Base-by-base conservation (phyloP, 2,113 vertebrate genomes). In the Quiscalus mexicanus region DNA sequence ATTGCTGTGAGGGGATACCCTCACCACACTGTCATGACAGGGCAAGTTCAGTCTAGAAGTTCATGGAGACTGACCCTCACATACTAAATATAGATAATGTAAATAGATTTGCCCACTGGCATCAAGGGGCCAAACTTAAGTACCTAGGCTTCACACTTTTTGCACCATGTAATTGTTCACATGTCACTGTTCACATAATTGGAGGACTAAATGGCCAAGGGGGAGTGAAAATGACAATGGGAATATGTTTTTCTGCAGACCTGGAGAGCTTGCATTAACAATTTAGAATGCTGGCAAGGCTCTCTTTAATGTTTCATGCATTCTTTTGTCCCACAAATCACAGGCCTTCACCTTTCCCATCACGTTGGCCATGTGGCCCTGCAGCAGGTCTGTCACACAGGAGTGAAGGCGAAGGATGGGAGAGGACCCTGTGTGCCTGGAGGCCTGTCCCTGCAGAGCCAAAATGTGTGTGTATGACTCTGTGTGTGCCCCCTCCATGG, bases 291-390 rank as follows among this genome's bases (percentile, higher is more conserved):
- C 53, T 1, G 21, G 31, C 3, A 4, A 86, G 60, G 74, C 37
- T 90, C 12, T 88, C 28, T 84, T 82, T 59, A 94, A 89, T 79
- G 41, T 90, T 96, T 87, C 39, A 71, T 87, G 67, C 71, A 65
- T 65, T 86, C 39, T 63, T 65, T 76, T 59, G 68, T 44, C 86
- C n/a, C 50, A 55, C 59, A 49, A 3, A 73, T 56, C 25, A 37
- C 15, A 50, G 65, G 8, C 19, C 50, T 85, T 89, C 59, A 58
- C 53, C 65, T 87, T 92, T 83, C 31, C 71, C 15, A 39, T 59
- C 35, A 3, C 5, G 42, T n/a, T 67, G 24, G 41, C 70, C 65
- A 13, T 0, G 3, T 28, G 56, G 67, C 33, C 33, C 31, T 49
- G 49, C 20, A 76, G 65, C 39, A 73, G 42, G 33, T 70, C 50